A percentile compares a stretch with the other conserved stretches of the same genome.
These are phyloP conservation scores for Ypsolopha scabrella DNA, from an alignment of 2,888 invertebrate genomes.

Conservation along the genomic window DNA sequence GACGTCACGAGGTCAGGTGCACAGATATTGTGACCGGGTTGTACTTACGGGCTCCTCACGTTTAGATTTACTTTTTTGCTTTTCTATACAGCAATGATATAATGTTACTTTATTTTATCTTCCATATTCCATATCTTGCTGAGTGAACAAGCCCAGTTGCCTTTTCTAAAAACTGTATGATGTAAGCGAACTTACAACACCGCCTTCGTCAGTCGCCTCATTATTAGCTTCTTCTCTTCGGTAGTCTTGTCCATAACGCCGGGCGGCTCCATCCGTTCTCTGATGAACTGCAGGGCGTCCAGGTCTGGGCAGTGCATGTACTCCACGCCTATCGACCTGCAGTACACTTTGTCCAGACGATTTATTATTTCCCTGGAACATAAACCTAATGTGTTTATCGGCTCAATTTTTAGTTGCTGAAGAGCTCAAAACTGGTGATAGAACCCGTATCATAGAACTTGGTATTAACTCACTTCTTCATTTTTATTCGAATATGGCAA, in stretches of 20 bases:
- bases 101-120: no score
- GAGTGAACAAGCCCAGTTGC: no score
- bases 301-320: slow-evolving; percentile 81
- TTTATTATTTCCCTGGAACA: slow-evolving; percentile 72
- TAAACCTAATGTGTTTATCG: background rate
- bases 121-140: background rate
- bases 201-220: slow-evolving; percentile 77
- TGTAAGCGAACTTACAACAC: slow-evolving; percentile 65
- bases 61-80: no score
- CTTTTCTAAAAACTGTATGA: no score
- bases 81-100: no score
- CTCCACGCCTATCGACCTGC: slow-evolving; percentile 78
- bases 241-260: slow-evolving; percentile 62
- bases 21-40: no score
- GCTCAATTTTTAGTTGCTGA: background rate
- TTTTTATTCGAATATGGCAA: no score
- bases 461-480: no score
- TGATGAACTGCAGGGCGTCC: slow-evolving; percentile 77
- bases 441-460: no score
- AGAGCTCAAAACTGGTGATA: no score
- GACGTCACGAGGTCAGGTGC: no score
- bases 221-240: slow-evolving; percentile 75
- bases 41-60: no score
- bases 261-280: slow-evolving; percentile 77
- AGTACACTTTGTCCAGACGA: slow-evolving; percentile 77